Conservation (phyloP, 2,797 vertebrate species). For the Acanthurus leucopareius region DNA sequence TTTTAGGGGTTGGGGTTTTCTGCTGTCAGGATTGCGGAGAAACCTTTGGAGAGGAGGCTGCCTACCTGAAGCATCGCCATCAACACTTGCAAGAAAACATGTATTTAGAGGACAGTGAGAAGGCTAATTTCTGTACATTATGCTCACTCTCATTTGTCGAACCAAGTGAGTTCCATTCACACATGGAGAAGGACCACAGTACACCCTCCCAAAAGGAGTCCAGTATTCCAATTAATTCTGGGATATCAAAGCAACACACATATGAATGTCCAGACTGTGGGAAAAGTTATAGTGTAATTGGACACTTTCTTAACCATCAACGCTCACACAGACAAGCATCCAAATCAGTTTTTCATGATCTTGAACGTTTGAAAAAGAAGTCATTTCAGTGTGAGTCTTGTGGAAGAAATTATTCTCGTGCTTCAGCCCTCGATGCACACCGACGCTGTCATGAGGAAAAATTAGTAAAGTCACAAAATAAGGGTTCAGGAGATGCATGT, state of each 20-base stretch:
- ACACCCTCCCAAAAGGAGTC: constrained; percentile 56
- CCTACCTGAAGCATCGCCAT: constrained; percentile 75
- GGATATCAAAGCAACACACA: constrained; percentile 64
- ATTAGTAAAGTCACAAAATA: constrained; percentile 79
- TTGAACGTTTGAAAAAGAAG: constrained; percentile 87
- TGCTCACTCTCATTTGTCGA: constrained; percentile 81
- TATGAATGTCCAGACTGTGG: constrained; percentile 87
- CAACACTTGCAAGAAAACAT: constrained; percentile 75
- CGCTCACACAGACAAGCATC: constrained; percentile 85
- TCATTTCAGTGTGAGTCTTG: constrained; percentile 87
- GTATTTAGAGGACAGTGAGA: constrained; percentile 68
- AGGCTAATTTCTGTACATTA: constrained; percentile 71
- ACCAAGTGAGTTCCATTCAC: constrained; percentile 56
- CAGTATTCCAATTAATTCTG: constrained; percentile 24
- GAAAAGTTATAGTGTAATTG: constrained; percentile 80
- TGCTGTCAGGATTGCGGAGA: constrained; percentile 83
- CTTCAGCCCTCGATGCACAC: constrained; percentile 88
- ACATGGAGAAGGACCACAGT: constrained; percentile 74
- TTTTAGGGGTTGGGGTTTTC: constrained; percentile 84
- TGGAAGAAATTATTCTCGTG: constrained; percentile 86
- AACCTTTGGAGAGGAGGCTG: constrained; percentile 78
- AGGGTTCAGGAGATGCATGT: constrained; percentile 60
- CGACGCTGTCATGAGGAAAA: constrained; percentile 87
- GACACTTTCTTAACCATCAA: constrained; percentile 87
- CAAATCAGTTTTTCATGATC: constrained; percentile 85